Conservation (phyloP, 2,797 vertebrate species). For the Pithecia hirsuta region DNA sequence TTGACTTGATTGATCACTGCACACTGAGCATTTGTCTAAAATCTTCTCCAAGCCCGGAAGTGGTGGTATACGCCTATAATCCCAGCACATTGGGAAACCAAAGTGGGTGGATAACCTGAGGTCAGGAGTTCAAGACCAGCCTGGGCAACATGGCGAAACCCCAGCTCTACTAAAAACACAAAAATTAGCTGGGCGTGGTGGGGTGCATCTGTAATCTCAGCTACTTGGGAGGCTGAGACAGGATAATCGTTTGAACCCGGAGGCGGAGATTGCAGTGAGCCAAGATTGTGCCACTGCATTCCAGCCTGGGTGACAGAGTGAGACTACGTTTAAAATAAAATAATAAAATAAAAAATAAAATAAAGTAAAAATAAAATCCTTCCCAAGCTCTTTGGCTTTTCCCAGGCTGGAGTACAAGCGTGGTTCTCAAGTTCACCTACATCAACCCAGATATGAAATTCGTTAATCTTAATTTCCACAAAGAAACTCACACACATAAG, state of each 20-base stretch:
- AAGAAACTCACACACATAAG: not conserved
- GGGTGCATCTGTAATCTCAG: not conserved
- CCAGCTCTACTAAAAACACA: too few relatives aligned
- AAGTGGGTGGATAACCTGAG: not conserved
- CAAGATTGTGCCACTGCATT: not conserved
- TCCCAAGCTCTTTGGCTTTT: not conserved
- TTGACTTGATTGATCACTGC: not conserved
- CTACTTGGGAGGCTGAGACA: not conserved
- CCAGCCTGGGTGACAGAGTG: not conserved
- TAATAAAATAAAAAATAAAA: not conserved
- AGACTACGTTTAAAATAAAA: not conserved
- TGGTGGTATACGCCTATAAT: not conserved
- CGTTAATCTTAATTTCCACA: conserved; percentile 1
- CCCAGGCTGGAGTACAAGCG: not conserved
- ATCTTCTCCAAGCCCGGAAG: not conserved
- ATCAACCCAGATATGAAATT: not conserved
- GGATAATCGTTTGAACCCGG: not conserved
- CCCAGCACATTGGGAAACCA: not conserved
- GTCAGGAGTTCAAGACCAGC: not conserved
- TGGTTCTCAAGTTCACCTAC: not conserved
- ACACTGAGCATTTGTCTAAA: not conserved
- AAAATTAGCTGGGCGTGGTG: not conserved
- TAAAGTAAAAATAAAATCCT: not conserved
- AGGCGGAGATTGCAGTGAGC: not conserved
- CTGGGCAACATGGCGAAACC: not conserved